Evolutionary conservation across 2,888 invertebrate genomes (phyloP).

Genomic region (Agrotis ipsilon): DNA sequence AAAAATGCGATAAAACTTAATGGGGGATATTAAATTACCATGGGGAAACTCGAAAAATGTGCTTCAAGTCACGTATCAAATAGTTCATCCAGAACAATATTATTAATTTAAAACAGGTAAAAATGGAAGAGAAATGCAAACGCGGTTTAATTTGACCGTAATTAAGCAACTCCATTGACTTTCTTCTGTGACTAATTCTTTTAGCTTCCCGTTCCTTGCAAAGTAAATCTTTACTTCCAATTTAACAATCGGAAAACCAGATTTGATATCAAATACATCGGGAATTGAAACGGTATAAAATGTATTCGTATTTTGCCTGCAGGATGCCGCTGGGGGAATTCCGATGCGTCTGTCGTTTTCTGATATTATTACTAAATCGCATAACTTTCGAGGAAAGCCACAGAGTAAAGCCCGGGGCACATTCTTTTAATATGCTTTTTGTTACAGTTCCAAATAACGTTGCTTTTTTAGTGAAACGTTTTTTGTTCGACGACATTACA

Average conservation of each 20-base stretch:
- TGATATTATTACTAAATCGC: constrained; percentile 45
- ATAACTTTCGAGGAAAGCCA: constrained; percentile 40
- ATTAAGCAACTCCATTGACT: background rate
- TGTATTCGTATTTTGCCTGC: constrained; percentile 45
- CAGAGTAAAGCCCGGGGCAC: constrained; percentile 4
- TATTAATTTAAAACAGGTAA: background rate
- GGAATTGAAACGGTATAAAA: constrained; percentile 29
- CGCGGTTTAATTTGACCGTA: background rate
- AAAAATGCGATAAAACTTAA: background rate
- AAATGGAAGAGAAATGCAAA: background rate
- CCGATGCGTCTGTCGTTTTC: constrained; percentile 36
- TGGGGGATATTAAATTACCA: constrained; percentile 22
- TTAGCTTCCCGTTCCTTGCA: constrained; percentile 20
- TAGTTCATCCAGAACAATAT: background rate
- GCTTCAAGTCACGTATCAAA: constrained; percentile 17
- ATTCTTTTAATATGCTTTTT: constrained; percentile 20
- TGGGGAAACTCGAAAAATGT: constrained; percentile 8
- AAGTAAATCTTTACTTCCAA: background rate
- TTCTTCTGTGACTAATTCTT: background rate
- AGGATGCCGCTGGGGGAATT: constrained; percentile 52
- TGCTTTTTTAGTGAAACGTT: constrained; percentile 12
- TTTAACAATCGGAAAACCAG: constrained; percentile 22
- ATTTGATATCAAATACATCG: constrained; percentile 10
- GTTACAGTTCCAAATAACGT: background rate
- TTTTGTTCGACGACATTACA: background rate